Conservation (phyloP, 2,888 invertebrate genomes). For the Didymodactylos carnosus region DNA sequence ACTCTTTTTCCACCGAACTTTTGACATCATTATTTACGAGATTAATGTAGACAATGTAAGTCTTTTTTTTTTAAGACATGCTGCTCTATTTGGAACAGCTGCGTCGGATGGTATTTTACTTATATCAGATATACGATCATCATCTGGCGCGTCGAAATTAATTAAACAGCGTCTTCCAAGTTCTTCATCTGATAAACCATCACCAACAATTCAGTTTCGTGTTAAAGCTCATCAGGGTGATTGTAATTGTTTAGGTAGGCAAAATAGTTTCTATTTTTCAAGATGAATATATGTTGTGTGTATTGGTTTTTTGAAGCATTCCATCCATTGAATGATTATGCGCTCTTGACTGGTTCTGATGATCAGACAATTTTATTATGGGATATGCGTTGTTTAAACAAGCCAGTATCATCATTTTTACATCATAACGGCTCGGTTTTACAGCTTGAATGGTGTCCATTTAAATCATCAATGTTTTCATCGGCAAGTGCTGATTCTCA, state of each 20-base stretch:
- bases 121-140: not conserved
- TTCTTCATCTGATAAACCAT: not conserved
- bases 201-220: not conserved
- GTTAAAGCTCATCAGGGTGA: not conserved
- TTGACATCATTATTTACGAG: too few relatives aligned
- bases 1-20: too few relatives aligned
- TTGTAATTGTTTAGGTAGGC: not conserved
- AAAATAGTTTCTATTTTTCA: too few relatives aligned
- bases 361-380: not conserved
- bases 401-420: not conserved
- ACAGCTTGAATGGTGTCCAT: not conserved
- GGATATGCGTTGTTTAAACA: not conserved
- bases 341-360: not conserved
- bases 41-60: too few relatives aligned
- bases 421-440: not conserved
- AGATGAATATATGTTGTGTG: too few relatives aligned
- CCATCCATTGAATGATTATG: not conserved
- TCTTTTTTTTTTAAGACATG: not conserved
- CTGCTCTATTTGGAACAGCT: not conserved
- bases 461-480: not conserved
- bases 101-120: not conserved
- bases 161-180: not conserved
- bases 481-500: not conserved
- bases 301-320: too few relatives aligned
- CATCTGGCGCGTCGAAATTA: not conserved